phyloP scores from a whole-genome alignment of 2,888 invertebrate species.

The Allophyes oxyacanthae region DNA sequence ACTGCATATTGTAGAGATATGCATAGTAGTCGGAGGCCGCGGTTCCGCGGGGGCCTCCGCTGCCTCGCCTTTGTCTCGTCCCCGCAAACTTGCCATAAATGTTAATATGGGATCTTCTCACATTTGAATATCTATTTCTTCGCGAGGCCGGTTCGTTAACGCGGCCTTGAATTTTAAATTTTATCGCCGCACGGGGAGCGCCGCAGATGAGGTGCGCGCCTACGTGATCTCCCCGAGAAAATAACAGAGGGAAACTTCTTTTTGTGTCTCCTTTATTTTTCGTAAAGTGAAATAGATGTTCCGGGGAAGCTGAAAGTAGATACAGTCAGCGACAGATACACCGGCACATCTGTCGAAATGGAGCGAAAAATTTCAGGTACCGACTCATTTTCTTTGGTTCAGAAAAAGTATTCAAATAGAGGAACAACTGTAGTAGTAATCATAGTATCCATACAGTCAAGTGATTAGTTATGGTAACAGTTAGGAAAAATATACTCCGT shows the following conservation, averaged over 20 bases:
- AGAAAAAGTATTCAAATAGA: no score
- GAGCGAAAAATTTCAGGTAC: no score
- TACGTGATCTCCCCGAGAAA: slow-evolving; percentile 85
- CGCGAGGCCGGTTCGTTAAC: slow-evolving; percentile 89
- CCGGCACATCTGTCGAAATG: no score
- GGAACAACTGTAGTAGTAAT: no score
- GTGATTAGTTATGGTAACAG: no score
- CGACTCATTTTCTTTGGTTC: no score
- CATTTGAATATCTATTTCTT: slow-evolving; percentile 90
- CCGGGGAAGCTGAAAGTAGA: slow-evolving; percentile 44
- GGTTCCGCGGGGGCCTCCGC: slow-evolving; percentile 69
- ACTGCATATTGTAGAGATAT: slow-evolving; percentile 70
- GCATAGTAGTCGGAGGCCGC: slow-evolving; percentile 58
- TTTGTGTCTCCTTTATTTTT: slow-evolving; percentile 78
- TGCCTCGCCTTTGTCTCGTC: slow-evolving; percentile 83
- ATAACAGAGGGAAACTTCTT: slow-evolving; percentile 80
- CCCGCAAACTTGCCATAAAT: slow-evolving; percentile 89
- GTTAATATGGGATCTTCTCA: slow-evolving; percentile 89
- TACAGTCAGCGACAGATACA: slow-evolving; percentile 28
- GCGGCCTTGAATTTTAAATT: slow-evolving; percentile 90
- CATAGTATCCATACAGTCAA: no score
- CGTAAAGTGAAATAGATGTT: slow-evolving; percentile 69
- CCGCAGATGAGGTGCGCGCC: slow-evolving; percentile 88
- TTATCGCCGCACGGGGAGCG: slow-evolving; percentile 85
- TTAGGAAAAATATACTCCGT: no score